phyloP scores from a whole-genome alignment of 1,140 invertebrate species.

The Danaus plexippus region DNA sequence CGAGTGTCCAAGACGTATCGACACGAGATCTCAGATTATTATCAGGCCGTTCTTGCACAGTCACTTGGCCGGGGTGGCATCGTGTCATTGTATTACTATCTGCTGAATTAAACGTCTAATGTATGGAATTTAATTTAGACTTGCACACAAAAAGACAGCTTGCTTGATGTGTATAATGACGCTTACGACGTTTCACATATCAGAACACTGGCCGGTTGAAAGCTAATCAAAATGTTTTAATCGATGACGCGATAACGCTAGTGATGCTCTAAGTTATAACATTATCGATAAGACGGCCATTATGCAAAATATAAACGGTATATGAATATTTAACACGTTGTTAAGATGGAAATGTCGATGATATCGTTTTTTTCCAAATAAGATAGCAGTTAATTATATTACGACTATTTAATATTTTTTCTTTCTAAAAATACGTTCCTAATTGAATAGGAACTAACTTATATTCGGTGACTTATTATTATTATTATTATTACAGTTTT shows the following conservation, averaged over 20 bases:
- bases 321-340: no score
- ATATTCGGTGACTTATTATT: no score
- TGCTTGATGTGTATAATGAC: slow-evolving; percentile 40
- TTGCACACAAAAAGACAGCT: slow-evolving; percentile 40
- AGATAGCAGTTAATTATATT: no score
- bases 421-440: no score
- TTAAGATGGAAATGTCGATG: no score
- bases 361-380: no score
- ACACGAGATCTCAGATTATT: slow-evolving; percentile 60
- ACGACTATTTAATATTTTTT: no score
- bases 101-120: slow-evolving; percentile 64
- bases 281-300: not conserved
- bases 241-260: slow-evolving; percentile 65
- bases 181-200: slow-evolving; percentile 53
- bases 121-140: slow-evolving; percentile 65
- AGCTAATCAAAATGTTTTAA: slow-evolving; percentile 72
- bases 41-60: slow-evolving; percentile 64
- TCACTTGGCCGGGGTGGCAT: slow-evolving; percentile 68
- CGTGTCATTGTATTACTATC: slow-evolving; percentile 62
- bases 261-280: slow-evolving; percentile 29
- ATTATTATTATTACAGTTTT: no score
- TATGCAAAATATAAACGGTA: no score
- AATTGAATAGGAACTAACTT: no score
- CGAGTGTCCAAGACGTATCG: slow-evolving; percentile 62
- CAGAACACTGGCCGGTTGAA: slow-evolving; percentile 65